Conservation (phyloP, 2,888 invertebrate genomes). For the Caenorhabditis zanzibari region DNA sequence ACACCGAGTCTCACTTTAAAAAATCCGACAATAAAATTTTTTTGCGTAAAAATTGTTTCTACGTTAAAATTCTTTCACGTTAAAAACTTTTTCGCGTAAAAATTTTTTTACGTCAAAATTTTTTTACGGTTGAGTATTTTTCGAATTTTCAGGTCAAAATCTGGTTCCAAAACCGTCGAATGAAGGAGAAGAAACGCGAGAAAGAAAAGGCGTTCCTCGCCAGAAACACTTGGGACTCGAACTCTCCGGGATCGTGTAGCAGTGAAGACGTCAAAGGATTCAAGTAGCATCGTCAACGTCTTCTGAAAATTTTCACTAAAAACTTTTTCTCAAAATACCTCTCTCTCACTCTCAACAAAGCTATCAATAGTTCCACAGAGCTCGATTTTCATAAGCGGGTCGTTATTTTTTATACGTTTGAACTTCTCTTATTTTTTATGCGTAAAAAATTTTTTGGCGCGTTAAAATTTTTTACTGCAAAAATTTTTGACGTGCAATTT, state of each 20-base stretch:
- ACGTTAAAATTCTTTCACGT: no score
- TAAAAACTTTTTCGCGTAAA: no score
- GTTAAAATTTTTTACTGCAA: no score
- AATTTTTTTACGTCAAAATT: no score
- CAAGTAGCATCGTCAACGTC: background rate
- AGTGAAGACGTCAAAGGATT: conserved; percentile 52
- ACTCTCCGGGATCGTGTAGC: conserved; percentile 68
- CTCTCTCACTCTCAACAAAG: conserved; percentile 2
- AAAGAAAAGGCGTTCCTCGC: conserved; percentile 87
- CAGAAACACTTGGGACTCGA: conserved; percentile 69
- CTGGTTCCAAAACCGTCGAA: conserved; percentile 98
- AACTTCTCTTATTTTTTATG: background rate
- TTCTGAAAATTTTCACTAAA: conserved; percentile 3
- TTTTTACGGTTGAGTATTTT: no score
- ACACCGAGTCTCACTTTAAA: no score
- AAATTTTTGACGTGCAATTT: no score
- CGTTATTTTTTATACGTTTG: background rate
- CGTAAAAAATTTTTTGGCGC: background rate
- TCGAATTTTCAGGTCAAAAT: conserved; percentile 87
- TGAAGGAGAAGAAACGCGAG: conserved; percentile 98
- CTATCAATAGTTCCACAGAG: conserved; percentile 4
- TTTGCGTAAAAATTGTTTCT: no score
- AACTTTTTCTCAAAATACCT: conserved; percentile 19
- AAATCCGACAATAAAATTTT: no score
- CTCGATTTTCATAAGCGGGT: conserved; percentile 25